Evolutionary conservation across 1,140 invertebrate genomes (phyloP), one percentile per base, ranked within the genome.

Genomic region (Drosophila orena): DNA sequence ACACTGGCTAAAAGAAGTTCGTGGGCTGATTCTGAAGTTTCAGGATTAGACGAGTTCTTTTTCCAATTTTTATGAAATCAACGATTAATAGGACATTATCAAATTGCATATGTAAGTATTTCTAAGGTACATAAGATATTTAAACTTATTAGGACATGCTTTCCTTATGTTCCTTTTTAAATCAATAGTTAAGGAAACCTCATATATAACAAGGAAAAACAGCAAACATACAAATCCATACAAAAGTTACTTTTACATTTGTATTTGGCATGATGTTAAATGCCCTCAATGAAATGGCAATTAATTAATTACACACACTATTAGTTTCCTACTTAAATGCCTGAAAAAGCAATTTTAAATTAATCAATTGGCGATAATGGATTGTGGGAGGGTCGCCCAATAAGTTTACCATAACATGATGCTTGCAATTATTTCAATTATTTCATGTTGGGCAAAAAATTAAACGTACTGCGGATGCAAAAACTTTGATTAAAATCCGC

Each of bases 401-500:
- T 52, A 56, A 56, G 44, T 24, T 40, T 2, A 30, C 20, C n/a
- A 24, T 22, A 12, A 60, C 50, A 50, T 20, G 5, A n/a, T 17
- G 30, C 43, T 43, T 14, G 8, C 35, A 2, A 37, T 8, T 46
- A n/a, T 46, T 14, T 34, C 7, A 20, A 14, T 24, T 50, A 50
- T 60, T 50, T 24, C 4, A 15, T n/a, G 11, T 46, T 15, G 11
- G 10, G 24, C 22, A 68, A 53, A 44, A 27, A 47, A 42, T 37
- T 7, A 54, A 61, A 72, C 37, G 55, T n/a, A 53, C 49, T 38
- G 40, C 15, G 40, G 50, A 20, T 30, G 11, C 59, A 75, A 86
- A 86, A 81, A 88, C 74, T 68, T 84, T 86, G 83, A 86, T 86
- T 88, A 86, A 81, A 85, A 86, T 65, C 72, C 61, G 62, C 64